A percentile compares a stretch with the other conserved stretches of the same genome.
phyloP scores from a whole-genome alignment of 2,888 invertebrate genomes.

The Agrochola lota region DNA sequence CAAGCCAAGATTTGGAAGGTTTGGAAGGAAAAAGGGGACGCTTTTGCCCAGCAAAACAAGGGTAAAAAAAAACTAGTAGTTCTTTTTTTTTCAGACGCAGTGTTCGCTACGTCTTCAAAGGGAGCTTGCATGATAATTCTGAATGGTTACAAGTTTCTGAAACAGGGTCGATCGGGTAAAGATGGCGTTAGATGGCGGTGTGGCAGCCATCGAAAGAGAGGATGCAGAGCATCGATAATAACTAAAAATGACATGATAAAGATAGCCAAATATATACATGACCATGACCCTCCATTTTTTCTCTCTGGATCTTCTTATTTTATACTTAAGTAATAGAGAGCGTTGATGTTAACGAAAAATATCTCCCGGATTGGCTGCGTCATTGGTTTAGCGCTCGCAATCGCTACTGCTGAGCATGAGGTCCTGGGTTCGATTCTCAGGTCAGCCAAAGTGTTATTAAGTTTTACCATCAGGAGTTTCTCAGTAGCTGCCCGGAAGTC shows the following conservation, averaged over 20 bases:
- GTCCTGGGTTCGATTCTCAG: neutral
- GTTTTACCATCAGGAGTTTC: no score
- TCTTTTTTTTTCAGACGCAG: constrained; percentile 55
- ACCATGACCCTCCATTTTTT: constrained; percentile 18
- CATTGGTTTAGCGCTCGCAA: neutral
- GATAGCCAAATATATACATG: constrained; percentile 9
- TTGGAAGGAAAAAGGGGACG: no score
- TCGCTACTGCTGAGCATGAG: neutral
- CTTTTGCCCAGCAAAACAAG: no score
- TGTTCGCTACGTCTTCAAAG: constrained; percentile 49
- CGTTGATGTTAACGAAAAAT: neutral
- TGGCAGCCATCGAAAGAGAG: constrained; percentile 16
- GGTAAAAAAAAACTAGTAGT: no score
- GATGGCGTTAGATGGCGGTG: constrained; percentile 2
- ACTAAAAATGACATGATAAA: neutral
- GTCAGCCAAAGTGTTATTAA: neutral
- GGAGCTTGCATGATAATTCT: constrained; percentile 26
- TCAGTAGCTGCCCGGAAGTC: neutral
- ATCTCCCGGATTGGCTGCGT: neutral
- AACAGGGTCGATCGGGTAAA: neutral
- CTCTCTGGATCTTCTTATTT: constrained; percentile 1
- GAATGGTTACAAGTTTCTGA: constrained; percentile 25
- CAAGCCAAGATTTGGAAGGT: no score
- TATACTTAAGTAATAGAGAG: neutral
- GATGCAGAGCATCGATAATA: constrained; percentile 16